Evolutionary conservation across 2,888 invertebrate species (phyloP).

Genomic region (Caenorhabditis panamensis): DNA sequence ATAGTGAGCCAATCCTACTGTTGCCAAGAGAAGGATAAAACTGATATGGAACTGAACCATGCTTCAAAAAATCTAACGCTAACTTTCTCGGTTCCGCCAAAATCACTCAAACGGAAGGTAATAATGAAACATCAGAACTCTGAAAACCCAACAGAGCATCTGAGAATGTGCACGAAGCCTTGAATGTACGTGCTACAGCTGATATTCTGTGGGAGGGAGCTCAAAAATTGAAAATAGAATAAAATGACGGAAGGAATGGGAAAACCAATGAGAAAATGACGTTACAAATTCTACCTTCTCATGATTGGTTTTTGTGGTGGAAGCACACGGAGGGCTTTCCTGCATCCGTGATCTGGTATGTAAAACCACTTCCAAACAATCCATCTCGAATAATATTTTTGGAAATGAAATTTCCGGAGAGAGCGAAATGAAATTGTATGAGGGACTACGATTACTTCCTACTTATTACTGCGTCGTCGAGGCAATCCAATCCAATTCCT

Average conservation of each 20-base stretch:
- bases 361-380: not conserved
- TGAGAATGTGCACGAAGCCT: no score
- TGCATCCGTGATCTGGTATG: not conserved
- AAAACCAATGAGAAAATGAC: not conserved
- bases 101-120: no score
- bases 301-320: not conserved
- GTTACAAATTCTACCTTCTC: not conserved
- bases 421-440: not conserved
- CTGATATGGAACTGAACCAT: no score
- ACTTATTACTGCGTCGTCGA: not conserved
- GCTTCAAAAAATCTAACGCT: no score
- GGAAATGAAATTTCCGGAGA: not conserved
- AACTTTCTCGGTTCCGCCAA: no score
- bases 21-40: no score
- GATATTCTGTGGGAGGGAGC: not conserved
- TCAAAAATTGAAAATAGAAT: no score
- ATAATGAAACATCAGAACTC: no score
- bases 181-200: not conserved
- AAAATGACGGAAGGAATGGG: not conserved
- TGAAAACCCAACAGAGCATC: no score
- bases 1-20: no score
- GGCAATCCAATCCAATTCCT: conserved; percentile 14
- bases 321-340: not conserved
- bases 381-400: conserved; percentile 1
- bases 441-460: conserved; percentile 8